Percentiles rank a stretch among this genome's conserved stretches.
Conservation (phyloP, 2,113 vertebrate genomes). For the Charadrius vociferus region DNA sequence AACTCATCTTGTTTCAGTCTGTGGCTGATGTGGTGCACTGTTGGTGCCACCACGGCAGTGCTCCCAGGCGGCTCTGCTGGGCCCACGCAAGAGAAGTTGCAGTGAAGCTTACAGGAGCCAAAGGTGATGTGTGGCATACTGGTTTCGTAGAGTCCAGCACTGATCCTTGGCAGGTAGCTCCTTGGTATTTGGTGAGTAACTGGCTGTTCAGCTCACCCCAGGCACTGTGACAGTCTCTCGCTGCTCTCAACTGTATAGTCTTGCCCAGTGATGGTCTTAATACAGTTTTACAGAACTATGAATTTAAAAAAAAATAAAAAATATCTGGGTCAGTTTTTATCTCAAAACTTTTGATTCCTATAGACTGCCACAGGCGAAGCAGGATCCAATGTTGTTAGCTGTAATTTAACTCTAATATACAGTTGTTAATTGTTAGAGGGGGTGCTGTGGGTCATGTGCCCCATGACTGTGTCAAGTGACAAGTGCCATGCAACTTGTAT, state of each 20-base stretch:
- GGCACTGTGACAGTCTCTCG: neutral
- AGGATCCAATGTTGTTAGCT: neutral
- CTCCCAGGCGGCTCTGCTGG: neutral
- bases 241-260: neutral
- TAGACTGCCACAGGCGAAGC: neutral
- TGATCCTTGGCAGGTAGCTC: neutral
- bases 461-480: neutral
- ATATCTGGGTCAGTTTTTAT: neutral
- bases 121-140: neutral
- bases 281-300: neutral
- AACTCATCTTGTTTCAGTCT: rapidly evolving
- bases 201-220: neutral
- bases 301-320: neutral
- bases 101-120: neutral
- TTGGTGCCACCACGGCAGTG: neutral
- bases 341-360: neutral
- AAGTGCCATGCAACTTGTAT: neutral
- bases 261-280: neutral
- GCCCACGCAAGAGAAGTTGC: neutral
- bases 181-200: neutral
- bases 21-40: rapidly evolving
- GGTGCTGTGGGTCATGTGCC: neutral
- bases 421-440: neutral
- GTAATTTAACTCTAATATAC: neutral
- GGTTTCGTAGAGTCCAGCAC: neutral